A percentile compares a stretch with the other conserved stretches of the same genome.
Evolutionary conservation across 2,113 vertebrate genomes (phyloP).

Genomic region (Taurulus bubalis): DNA sequence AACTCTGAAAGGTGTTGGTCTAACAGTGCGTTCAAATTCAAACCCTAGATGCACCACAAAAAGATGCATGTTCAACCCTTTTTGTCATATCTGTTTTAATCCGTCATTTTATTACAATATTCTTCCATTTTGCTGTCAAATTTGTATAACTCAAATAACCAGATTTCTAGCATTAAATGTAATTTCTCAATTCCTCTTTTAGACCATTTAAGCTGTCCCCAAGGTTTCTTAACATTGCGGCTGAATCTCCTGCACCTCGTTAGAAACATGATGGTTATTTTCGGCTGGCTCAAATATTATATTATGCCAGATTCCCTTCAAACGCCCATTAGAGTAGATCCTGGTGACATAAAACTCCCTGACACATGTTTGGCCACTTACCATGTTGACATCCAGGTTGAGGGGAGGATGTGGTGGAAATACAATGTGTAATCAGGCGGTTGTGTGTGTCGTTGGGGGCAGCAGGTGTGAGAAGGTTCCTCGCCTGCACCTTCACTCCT

Average conservation of each 20-base stretch:
- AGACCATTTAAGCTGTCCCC: neutral
- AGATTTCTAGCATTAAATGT: neutral
- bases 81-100: neutral
- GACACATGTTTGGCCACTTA: slow-evolving; percentile 56
- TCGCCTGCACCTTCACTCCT: slow-evolving; percentile 65
- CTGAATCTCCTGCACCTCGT: neutral
- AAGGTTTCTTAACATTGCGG: neutral
- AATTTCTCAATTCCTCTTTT: neutral
- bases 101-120: neutral
- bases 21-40: neutral
- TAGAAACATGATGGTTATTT: slow-evolving; percentile 34
- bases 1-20: neutral
- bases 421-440: slow-evolving; percentile 52
- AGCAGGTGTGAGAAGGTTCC: slow-evolving; percentile 73
- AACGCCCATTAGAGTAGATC: slow-evolving; percentile 33
- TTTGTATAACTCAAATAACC: neutral
- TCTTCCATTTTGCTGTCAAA: neutral
- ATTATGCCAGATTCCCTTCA: slow-evolving; percentile 36
- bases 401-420: slow-evolving; percentile 34
- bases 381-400: slow-evolving; percentile 33
- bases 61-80: neutral
- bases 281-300: slow-evolving; percentile 21
- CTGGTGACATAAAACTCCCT: slow-evolving; percentile 48
- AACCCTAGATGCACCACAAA: neutral
- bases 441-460: slow-evolving; percentile 35